These are phyloP conservation scores for Elysia crispata DNA, from an alignment of 2,888 invertebrate genomes.

Conservation along the genomic window DNA sequence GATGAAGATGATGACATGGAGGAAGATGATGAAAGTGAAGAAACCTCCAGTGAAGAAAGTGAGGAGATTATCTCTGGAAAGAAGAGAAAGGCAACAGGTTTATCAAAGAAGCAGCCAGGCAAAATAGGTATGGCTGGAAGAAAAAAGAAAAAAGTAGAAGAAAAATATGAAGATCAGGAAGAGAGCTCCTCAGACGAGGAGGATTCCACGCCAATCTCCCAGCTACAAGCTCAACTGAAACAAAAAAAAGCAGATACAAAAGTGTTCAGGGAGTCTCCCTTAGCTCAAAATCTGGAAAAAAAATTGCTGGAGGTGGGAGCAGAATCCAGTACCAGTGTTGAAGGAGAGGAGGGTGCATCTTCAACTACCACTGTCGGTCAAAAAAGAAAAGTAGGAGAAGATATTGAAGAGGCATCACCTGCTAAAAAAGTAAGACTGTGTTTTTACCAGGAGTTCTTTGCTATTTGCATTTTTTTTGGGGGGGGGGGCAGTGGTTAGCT, in stretches of 20 bases:
- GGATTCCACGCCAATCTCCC: slow-evolving; percentile 43
- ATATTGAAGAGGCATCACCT: too few relatives aligned
- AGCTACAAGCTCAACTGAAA: slow-evolving; percentile 37
- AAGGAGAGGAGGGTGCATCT: too few relatives aligned
- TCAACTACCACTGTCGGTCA: not conserved
- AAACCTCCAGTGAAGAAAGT: not conserved
- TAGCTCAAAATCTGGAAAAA: slow-evolving; percentile 31
- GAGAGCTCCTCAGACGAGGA: slow-evolving; percentile 39
- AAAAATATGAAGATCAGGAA: slow-evolving; percentile 1
- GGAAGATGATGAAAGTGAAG: not conserved
- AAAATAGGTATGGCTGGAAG: not conserved
- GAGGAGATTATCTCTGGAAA: not conserved
- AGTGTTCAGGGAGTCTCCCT: not conserved
- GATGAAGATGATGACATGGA: not conserved
- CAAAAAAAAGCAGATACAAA: not conserved
- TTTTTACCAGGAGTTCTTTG: too few relatives aligned
- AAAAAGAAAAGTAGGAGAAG: slow-evolving; percentile 32
- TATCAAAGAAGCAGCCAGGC: not conserved
- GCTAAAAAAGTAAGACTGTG: too few relatives aligned
- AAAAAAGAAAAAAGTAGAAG: not conserved
- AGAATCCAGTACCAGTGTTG: not conserved
- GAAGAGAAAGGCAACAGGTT: not conserved
- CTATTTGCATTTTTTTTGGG: too few relatives aligned
- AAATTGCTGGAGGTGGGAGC: slow-evolving; percentile 4
- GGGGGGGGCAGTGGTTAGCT: too few relatives aligned